phyloP scores from a whole-genome alignment of 2,888 invertebrate genomes.

The Cantharis nigra region DNA sequence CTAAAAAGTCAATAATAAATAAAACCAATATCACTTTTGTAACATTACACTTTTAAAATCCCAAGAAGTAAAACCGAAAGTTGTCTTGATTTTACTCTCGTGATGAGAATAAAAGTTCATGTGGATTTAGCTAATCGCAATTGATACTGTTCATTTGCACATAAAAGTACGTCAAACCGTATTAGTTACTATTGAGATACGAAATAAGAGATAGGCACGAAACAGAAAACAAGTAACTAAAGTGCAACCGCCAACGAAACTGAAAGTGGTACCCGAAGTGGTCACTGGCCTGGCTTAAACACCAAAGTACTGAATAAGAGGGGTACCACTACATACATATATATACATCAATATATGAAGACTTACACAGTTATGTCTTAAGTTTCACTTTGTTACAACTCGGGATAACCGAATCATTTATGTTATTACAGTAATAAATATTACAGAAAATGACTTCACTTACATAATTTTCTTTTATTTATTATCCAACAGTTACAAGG shows the following conservation, averaged over 20 bases:
- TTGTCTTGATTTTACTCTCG: background rate
- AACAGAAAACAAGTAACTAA: constrained; percentile 56
- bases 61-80: background rate
- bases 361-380: background rate
- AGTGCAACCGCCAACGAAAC: constrained; percentile 59
- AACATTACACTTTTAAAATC: background rate
- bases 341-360: background rate
- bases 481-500: background rate
- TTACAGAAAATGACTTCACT: background rate
- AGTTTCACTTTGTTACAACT: background rate
- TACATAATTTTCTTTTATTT: background rate
- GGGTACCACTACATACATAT: constrained; percentile 14
- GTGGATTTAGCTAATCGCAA: background rate
- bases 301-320: constrained; percentile 11
- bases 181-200: constrained; percentile 8
- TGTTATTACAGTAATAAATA: background rate
- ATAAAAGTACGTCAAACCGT: background rate
- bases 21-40: background rate
- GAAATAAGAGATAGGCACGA: constrained; percentile 50
- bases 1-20: background rate
- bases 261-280: constrained; percentile 47
- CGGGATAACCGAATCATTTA: background rate
- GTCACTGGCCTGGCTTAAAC: constrained; percentile 42
- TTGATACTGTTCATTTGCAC: background rate
- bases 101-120: background rate